Evolutionary conservation across 2,888 invertebrate species (phyloP).

Genomic region (Spodoptera picta): DNA sequence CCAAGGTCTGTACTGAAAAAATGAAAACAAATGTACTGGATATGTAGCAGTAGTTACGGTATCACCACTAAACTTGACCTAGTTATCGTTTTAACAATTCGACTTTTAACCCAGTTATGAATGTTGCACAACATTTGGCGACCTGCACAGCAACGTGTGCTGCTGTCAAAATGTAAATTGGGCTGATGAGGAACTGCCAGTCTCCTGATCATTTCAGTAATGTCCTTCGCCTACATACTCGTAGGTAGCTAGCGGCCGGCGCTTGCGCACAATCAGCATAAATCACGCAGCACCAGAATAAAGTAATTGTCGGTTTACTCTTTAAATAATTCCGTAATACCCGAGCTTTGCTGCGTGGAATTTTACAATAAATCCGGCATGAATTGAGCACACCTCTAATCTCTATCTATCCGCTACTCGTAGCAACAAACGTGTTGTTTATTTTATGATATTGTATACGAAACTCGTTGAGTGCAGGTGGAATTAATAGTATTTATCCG

Average conservation of each 20-base stretch:
- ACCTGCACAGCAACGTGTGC: slow-evolving; percentile 32
- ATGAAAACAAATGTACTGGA: slow-evolving; percentile 29
- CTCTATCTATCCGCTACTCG: slow-evolving; percentile 9
- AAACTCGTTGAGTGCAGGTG: slow-evolving; percentile 15
- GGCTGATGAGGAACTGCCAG: slow-evolving; percentile 41
- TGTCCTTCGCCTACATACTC: slow-evolving; percentile 38
- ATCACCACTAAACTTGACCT: slow-evolving; percentile 77
- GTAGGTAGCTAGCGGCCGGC: slow-evolving; percentile 3
- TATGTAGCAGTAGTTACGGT: slow-evolving; percentile 21
- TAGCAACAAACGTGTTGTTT: slow-evolving; percentile 48
- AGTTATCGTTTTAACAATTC: slow-evolving; percentile 72
- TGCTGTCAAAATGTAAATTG: slow-evolving; percentile 39
- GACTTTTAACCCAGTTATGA: slow-evolving; percentile 75
- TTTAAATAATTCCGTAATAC: slow-evolving; percentile 33
- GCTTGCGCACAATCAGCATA: not conserved
- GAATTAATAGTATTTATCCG: slow-evolving; percentile 32
- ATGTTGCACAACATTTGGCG: slow-evolving; percentile 75
- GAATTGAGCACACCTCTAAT: slow-evolving; percentile 10
- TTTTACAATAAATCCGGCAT: slow-evolving; percentile 27
- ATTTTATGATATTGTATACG: slow-evolving; percentile 35
- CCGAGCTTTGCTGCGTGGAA: slow-evolving; percentile 4
- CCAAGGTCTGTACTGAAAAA: slow-evolving; percentile 23
- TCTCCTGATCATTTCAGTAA: slow-evolving; percentile 14
- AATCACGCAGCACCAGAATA: slow-evolving; percentile 12
- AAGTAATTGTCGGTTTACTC: slow-evolving; percentile 11